Conservation (phyloP, 2,797 vertebrate genomes). For the Gadopsis bispinosus region DNA sequence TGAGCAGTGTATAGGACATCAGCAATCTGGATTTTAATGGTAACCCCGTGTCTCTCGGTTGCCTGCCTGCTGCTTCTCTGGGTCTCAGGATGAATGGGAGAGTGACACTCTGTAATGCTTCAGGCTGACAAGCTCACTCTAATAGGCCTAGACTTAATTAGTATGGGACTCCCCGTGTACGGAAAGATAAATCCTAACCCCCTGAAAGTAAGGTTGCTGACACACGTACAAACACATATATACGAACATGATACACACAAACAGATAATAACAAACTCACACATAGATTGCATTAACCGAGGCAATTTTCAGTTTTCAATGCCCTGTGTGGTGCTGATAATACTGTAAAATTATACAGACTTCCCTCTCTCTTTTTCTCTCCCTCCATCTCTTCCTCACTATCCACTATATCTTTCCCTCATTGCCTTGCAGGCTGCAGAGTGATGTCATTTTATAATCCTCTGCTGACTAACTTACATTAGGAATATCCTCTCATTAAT, state of each 20-base stretch:
- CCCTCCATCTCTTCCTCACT: conserved; percentile 14
- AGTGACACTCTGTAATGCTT: conserved; percentile 73
- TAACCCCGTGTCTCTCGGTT: conserved; percentile 34
- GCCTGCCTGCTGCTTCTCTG: conserved; percentile 44
- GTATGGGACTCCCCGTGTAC: conserved; percentile 67
- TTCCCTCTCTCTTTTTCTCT: conserved; percentile 9
- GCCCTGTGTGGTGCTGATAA: conserved; percentile 51
- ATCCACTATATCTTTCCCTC: conserved; percentile 63
- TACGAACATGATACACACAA: conserved; percentile 26
- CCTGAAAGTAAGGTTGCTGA: conserved; percentile 63
- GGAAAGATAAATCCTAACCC: conserved; percentile 66
- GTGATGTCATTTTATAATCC: conserved; percentile 81
- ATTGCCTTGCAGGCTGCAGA: conserved; percentile 78
- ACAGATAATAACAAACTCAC: conserved; percentile 11
- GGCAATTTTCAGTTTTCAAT: conserved; percentile 32
- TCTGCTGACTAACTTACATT: conserved; percentile 80
- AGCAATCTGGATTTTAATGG: conserved; percentile 61
- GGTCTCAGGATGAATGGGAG: conserved; percentile 66
- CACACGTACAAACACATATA: conserved; percentile 48
- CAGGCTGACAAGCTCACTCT: conserved; percentile 66
- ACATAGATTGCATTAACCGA: conserved; percentile 20
- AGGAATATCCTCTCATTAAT: conserved; percentile 86
- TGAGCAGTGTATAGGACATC: conserved; percentile 39
- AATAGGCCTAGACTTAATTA: conserved; percentile 78
- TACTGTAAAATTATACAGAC: conserved; percentile 32